phyloP scores from a whole-genome alignment of 1,140 invertebrate genomes.

The Calycopis cecrops region DNA sequence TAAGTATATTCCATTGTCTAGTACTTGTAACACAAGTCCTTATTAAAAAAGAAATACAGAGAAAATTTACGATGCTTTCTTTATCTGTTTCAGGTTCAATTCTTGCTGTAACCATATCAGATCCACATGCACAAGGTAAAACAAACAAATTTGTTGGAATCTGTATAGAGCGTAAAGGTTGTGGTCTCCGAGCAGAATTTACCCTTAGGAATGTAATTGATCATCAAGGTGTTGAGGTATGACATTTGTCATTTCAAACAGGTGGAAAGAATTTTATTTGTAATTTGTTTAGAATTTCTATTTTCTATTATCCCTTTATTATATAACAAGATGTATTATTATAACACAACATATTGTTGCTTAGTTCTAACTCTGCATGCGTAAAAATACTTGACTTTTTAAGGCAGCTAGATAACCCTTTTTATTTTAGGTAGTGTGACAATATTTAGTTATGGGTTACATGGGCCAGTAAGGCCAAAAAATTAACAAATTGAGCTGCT shows the following conservation, averaged over 20 bases:
- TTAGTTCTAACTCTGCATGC: too few relatives aligned
- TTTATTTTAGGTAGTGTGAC: too few relatives aligned
- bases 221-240: slow-evolving; percentile 84
- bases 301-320: neutral
- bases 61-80: too few relatives aligned
- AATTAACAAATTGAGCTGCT: too few relatives aligned
- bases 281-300: neutral
- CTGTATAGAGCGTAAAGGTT: slow-evolving; percentile 89
- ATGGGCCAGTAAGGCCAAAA: too few relatives aligned
- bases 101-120: slow-evolving; percentile 92
- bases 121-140: slow-evolving; percentile 91
- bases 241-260: neutral
- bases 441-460: too few relatives aligned
- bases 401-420: too few relatives aligned
- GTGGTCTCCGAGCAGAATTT: slow-evolving; percentile 89
- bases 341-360: too few relatives aligned
- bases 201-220: slow-evolving; percentile 95
- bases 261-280: neutral
- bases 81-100: slow-evolving; percentile 83
- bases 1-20: too few relatives aligned
- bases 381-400: too few relatives aligned
- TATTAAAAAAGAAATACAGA: neutral
- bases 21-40: neutral
- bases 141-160: slow-evolving; percentile 95
- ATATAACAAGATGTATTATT: too few relatives aligned